Evolutionary conservation across 2,888 invertebrate genomes (phyloP).

Genomic region (Drepana falcataria): DNA sequence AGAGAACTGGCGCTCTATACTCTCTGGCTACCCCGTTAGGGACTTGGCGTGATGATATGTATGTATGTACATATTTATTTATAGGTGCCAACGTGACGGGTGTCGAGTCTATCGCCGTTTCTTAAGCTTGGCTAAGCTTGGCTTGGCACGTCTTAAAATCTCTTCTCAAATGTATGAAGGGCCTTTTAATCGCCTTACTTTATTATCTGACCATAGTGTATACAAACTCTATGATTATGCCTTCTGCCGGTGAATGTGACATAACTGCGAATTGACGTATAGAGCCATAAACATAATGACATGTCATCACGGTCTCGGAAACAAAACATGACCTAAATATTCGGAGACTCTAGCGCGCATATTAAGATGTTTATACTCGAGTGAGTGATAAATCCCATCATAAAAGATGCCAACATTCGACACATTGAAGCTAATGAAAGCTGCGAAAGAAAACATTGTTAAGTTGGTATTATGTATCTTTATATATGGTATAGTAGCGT

Average conservation of each 20-base stretch:
- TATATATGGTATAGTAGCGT: not conserved
- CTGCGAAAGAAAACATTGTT: not conserved
- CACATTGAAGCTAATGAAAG: not conserved
- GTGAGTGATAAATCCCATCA: conserved; percentile 1
- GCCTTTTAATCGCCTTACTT: no score
- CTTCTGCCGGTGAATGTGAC: not conserved
- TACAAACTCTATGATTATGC: no score
- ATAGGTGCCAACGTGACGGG: no score
- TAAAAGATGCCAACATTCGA: not conserved
- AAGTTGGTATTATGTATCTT: not conserved
- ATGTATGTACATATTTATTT: no score
- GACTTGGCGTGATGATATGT: no score
- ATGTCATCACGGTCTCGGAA: not conserved
- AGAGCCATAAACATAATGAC: not conserved
- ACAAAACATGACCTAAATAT: conserved; percentile 3
- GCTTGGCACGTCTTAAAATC: no score
- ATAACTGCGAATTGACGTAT: not conserved
- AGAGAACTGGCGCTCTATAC: no score
- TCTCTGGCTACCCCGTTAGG: no score
- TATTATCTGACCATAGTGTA: no score
- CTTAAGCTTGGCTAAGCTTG: no score
- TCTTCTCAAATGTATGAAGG: no score
- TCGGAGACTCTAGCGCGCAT: not conserved
- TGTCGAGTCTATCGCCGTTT: no score
- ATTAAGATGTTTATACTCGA: conserved; percentile 2